Evolutionary conservation across 2,797 vertebrate species (phyloP), one percentile per base, ranked within the genome.

Genomic region (Ctenosaura bakeri): DNA sequence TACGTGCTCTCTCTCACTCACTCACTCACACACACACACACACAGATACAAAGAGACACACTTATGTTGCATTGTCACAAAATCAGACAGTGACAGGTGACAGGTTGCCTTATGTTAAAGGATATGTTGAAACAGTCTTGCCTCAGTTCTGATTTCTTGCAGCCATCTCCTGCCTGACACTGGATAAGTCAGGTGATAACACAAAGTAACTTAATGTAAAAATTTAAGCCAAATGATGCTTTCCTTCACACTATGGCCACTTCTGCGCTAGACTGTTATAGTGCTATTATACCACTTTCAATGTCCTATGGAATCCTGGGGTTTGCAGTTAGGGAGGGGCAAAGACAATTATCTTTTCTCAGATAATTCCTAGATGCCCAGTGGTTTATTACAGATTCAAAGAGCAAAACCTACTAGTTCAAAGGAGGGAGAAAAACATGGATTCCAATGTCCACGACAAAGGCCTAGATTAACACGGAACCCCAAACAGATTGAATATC

Each of bases 141-240:
- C 38, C 62, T 62, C 88, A 64, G 20, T 62, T 77, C 54, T 12
- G 14, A 89, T 73, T 83, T 83, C 88, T 89, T 71, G 74, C 16
- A 76, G 69, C 62, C 20, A 1, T 46, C 22, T 89, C 35, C 22
- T 76, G 26, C 32, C 35, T 82, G 24, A 88, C 35, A 42, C 35
- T 16, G 16, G 71, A n/a, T 76, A 20, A 83, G 26, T 83, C 38
- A 50, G 14, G 26, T 24, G 29, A 76, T 56, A 69, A 71, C 6
- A 16, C 52, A 76, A 56, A 81, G 46, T 87, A 79, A 56, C 64
- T 81, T 82, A 46, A 6, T 42, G 71, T 42, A 84, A 89, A 84
- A 76, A 46, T 46, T 29, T 4, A 26, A 78, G 42, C 6, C 42
- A 38, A 24, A 69, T 26, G 66, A 10, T 69, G 26, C 35, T 14